Base-by-base conservation (phyloP, 2,888 invertebrate genomes). In the Aporophyla nigra region DNA sequence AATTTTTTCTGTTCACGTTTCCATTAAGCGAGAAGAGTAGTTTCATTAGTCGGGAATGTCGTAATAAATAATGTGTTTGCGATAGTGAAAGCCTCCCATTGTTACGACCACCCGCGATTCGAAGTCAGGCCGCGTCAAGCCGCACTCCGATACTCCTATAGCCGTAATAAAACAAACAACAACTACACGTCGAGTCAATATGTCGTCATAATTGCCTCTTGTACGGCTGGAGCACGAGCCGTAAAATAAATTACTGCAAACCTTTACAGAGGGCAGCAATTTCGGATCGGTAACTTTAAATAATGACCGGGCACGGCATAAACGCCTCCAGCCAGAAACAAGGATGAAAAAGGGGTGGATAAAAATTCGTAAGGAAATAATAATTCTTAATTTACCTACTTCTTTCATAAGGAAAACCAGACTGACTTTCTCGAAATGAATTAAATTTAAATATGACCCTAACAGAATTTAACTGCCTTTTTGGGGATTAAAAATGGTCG, bases 191-290 rank as follows among this genome's bases (percentile, higher is more conserved):
- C 90, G 90, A 93, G 90, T 93, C 94, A 93, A 94, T 94, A 93
- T 91, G 92, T 90, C 91, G 90, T 89, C 89, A 92, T 94, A 94
- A 95, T 96, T 94, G 93, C 92, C 93, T 91, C 92, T 94, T 89
- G 87, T 91, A 85, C 88, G 86, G 82, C 86, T 88, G 86, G 86
- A 87, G 87, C 85, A 84, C 88, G 86, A 89, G 84, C 86, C 87
- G 83, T 88, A 86, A 87, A 91, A 93, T 92, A 92, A 92, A 92
- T 91, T 89, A 86, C 87, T 88, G 89, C 86, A 89, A 87, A 88
- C 87, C 86, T 89, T 90, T 89, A 89, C 85, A 89, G 84, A 89
- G 87, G 85, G 81, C 86, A 86, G 83, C 82, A 82, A 87, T 90
- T 91, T 90, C 90, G 84, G 89, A 87, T 91, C 89, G 89, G 86